These are phyloP conservation scores for Eupristina koningsbergeri DNA, from an alignment of 1,140 invertebrate species.

Conservation along the genomic window DNA sequence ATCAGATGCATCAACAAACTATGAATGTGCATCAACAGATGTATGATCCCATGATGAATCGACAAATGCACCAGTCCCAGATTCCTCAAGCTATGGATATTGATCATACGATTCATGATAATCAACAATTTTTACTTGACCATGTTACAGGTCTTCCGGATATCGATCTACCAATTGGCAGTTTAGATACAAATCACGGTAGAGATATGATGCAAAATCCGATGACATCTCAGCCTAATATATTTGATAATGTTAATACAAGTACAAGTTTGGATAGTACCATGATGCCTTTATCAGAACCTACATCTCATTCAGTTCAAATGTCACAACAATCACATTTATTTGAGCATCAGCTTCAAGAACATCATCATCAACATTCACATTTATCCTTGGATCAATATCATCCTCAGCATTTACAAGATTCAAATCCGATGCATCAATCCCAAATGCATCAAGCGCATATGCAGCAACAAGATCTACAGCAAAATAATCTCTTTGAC, in stretches of 20 bases:
- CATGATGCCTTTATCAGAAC: constrained; percentile 53
- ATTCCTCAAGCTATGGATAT: constrained; percentile 61
- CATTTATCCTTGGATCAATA: constrained; percentile 26
- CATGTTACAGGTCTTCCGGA: constrained; percentile 65
- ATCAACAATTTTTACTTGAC: constrained; percentile 66
- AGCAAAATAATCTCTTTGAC: constrained; percentile 61
- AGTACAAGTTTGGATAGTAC: constrained; percentile 54
- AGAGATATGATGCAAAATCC: constrained; percentile 18
- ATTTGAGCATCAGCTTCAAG: constrained; percentile 22
- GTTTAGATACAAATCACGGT: constrained; percentile 41
- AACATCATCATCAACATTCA: constrained; percentile 32
- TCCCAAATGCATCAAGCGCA: constrained; percentile 20
- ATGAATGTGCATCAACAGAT: constrained; percentile 64
- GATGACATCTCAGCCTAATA: constrained; percentile 29
- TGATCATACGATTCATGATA: constrained; percentile 58
- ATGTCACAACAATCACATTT: constrained; percentile 31
- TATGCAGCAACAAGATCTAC: constrained; percentile 50
- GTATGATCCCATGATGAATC: constrained; percentile 67
- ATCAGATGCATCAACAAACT: constrained; percentile 69
- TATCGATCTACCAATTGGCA: constrained; percentile 63
- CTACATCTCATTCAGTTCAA: constrained; percentile 54
- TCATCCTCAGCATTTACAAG: not conserved
- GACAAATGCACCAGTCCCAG: constrained; percentile 63
- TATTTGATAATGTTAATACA: constrained; percentile 39
- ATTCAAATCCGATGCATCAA: not conserved